Evolutionary conservation across 2,797 vertebrate species (phyloP).

Genomic region (Crypturellus tataupa): DNA sequence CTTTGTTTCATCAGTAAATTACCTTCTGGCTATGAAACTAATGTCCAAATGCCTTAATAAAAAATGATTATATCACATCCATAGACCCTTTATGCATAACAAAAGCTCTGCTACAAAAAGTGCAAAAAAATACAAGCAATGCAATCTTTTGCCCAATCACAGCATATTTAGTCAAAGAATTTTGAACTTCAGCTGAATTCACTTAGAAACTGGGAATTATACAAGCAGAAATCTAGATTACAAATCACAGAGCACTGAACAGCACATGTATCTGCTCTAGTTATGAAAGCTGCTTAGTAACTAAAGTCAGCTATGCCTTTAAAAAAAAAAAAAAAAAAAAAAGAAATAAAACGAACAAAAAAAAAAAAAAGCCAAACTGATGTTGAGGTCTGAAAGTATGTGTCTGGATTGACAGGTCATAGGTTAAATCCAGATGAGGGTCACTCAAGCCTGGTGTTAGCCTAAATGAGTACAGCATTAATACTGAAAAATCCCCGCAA

Average conservation of each 20-base stretch:
- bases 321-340: background rate
- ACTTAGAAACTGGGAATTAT: slow-evolving; percentile 1
- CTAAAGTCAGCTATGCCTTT: slow-evolving; percentile 30
- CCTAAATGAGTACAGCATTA: slow-evolving; percentile 63
- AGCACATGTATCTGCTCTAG: slow-evolving; percentile 3
- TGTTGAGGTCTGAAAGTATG: slow-evolving; percentile 33
- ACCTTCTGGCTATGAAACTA: background rate
- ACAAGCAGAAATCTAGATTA: slow-evolving; percentile 38
- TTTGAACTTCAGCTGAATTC: slow-evolving; percentile 45
- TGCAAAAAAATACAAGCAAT: background rate
- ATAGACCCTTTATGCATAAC: background rate
- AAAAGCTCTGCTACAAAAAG: background rate
- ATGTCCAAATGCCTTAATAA: background rate
- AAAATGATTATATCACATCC: background rate
- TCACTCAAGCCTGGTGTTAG: slow-evolving; percentile 68
- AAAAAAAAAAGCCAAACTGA: background rate
- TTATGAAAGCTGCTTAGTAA: slow-evolving; percentile 67
- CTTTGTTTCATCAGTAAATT: background rate
- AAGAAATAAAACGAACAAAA: background rate
- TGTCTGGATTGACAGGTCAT: slow-evolving; percentile 58
- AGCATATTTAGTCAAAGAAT: slow-evolving; percentile 1
- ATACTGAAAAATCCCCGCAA: slow-evolving; percentile 60
- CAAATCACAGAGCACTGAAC: slow-evolving; percentile 6
- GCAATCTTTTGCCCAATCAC: background rate
- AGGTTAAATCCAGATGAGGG: slow-evolving; percentile 74